These are phyloP conservation scores for Rhinopomastus cyanomelas DNA, from an alignment of 2,113 vertebrate genomes.

Conservation along the genomic window DNA sequence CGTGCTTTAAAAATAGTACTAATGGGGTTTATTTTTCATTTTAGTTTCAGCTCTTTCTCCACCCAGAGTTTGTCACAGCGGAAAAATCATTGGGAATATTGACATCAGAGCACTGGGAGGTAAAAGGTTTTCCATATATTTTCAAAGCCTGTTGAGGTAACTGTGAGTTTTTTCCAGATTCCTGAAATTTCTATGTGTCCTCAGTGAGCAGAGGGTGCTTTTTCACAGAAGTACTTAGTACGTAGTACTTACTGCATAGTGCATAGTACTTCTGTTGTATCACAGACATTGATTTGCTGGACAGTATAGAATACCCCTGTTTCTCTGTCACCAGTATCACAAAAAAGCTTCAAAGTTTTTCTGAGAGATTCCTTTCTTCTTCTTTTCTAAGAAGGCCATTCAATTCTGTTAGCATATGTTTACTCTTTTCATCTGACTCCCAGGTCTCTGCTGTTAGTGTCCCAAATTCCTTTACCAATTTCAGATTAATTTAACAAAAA, in stretches of 20 bases:
- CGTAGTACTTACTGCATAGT: too few relatives aligned
- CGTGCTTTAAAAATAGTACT: not conserved
- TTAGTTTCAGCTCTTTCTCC: not conserved
- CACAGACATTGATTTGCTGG: fast-evolving
- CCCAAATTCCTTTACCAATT: not conserved
- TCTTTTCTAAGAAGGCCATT: not conserved
- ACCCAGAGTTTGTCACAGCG: not conserved
- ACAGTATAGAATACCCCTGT: not conserved
- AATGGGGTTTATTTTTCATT: not conserved
- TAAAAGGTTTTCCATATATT: not conserved
- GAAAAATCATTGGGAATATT: not conserved
- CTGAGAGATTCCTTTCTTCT: not conserved
- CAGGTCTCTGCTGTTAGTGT: not conserved
- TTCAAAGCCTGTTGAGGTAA: not conserved
- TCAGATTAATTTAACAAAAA: not conserved
- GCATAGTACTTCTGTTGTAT: not conserved
- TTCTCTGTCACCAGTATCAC: not conserved
- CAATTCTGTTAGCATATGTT: not conserved
- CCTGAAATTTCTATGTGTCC: not conserved
- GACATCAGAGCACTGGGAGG: not conserved
- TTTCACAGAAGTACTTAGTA: not conserved
- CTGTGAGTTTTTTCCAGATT: not conserved
- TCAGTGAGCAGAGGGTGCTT: not conserved
- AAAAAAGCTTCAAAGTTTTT: not conserved
- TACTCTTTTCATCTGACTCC: not conserved